Evolutionary conservation across 2,888 invertebrate genomes (phyloP).

Genomic region (Phytoseiulus persimilis): DNA sequence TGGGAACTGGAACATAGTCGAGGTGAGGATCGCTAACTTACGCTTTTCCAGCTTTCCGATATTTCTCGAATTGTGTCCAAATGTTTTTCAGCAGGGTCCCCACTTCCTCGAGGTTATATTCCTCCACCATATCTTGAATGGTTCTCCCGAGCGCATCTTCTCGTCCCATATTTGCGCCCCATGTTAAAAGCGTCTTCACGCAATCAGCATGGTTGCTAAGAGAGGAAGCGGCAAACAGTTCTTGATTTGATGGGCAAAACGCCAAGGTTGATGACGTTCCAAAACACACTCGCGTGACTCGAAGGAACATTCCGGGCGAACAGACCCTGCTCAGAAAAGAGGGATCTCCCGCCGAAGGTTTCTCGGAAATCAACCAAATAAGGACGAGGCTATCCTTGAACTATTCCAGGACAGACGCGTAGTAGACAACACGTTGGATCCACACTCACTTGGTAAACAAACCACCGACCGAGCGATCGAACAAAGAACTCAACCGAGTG

Average conservation of each 20-base stretch:
- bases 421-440: neutral
- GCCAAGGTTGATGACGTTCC: too few relatives aligned
- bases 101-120: slow-evolving; percentile 44
- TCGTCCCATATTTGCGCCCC: slow-evolving; percentile 44
- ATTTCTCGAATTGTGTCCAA: slow-evolving; percentile 43
- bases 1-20: too few relatives aligned
- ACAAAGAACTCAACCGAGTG: neutral
- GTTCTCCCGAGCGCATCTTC: slow-evolving; percentile 43
- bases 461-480: neutral
- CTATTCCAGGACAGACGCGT: neutral
- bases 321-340: neutral
- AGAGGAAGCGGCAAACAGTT: neutral
- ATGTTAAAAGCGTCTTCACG: slow-evolving; percentile 42
- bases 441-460: neutral
- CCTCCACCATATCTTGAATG: slow-evolving; percentile 44
- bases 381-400: neutral
- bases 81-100: slow-evolving; percentile 41
- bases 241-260: neutral
- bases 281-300: neutral
- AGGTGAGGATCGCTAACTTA: too few relatives aligned
- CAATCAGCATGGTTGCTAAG: slow-evolving; percentile 43
- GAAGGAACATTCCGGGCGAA: too few relatives aligned
- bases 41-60: slow-evolving; percentile 32
- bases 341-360: neutral
- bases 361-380: neutral